phyloP scores from a whole-genome alignment of 2,888 invertebrate genomes.

The Chymomyza procnemis region DNA sequence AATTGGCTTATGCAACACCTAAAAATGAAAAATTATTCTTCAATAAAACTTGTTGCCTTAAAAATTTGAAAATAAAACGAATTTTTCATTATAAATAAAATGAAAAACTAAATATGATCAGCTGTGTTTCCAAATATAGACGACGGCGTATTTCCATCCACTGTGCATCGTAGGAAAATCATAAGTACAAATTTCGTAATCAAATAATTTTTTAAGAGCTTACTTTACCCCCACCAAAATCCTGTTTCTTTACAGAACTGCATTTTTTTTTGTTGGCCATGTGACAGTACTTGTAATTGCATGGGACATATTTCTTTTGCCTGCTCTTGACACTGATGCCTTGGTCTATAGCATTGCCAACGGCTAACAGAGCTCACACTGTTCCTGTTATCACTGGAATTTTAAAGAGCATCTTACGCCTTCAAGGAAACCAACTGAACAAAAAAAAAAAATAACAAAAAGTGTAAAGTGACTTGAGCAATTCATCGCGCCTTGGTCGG shows the following conservation, averaged over 20 bases:
- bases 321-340: slow-evolving; percentile 69
- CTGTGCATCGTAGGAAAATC: too few relatives aligned
- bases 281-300: slow-evolving; percentile 47
- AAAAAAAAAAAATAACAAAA: slow-evolving; percentile 31
- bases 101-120: too few relatives aligned
- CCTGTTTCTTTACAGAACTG: not conserved
- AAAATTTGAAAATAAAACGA: too few relatives aligned
- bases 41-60: too few relatives aligned
- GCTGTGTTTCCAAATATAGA: too few relatives aligned
- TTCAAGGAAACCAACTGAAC: slow-evolving; percentile 32
- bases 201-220: too few relatives aligned
- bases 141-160: too few relatives aligned
- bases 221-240: not conserved
- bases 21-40: too few relatives aligned
- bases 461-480: slow-evolving; percentile 49
- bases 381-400: slow-evolving; percentile 60
- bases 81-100: too few relatives aligned
- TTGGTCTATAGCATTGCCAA: slow-evolving; percentile 17
- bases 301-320: slow-evolving; percentile 66
- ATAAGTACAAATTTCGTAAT: too few relatives aligned
- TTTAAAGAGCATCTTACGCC: slow-evolving; percentile 63
- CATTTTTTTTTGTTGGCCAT: not conserved
- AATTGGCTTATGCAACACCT: too few relatives aligned
- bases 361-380: slow-evolving; percentile 26
- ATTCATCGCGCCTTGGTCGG: slow-evolving; percentile 49